These are phyloP conservation scores for Platycnemis pennipes DNA, from an alignment of 2,888 invertebrate genomes.

Conservation along the genomic window DNA sequence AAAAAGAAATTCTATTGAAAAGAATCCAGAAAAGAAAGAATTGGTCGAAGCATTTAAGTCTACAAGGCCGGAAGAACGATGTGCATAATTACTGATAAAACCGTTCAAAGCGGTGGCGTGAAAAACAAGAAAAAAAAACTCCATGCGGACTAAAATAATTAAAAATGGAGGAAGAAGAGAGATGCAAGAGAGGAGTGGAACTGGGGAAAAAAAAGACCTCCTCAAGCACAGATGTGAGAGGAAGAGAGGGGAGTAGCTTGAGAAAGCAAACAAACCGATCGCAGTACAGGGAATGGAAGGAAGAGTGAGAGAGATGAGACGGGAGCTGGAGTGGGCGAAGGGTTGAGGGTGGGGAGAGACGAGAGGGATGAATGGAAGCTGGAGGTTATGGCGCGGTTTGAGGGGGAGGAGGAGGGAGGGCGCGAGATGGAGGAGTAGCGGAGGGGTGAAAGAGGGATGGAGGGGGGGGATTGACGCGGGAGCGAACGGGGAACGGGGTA, in stretches of 20 bases:
- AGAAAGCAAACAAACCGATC: not conserved
- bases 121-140: too few species aligned
- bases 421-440: not conserved
- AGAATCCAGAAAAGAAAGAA: too few species aligned
- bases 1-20: too few species aligned
- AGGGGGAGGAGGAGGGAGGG: not conserved
- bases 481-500: not conserved
- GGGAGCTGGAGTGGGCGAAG: too few species aligned
- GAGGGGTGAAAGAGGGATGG: too few species aligned
- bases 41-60: too few species aligned
- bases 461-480: not conserved
- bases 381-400: not conserved
- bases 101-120: too few species aligned
- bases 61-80: too few species aligned
- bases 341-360: too few species aligned
- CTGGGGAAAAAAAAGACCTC: not conserved
- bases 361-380: not conserved
- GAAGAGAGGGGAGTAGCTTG: not conserved
- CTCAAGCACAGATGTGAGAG: not conserved
- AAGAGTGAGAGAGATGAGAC: not conserved
- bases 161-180: not conserved
- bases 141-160: too few species aligned
- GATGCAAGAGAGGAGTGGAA: not conserved
- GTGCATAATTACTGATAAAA: too few species aligned
- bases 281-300: not conserved